These are phyloP conservation scores for Aplocera efformata DNA, from an alignment of 2,888 invertebrate species.

Conservation along the genomic window DNA sequence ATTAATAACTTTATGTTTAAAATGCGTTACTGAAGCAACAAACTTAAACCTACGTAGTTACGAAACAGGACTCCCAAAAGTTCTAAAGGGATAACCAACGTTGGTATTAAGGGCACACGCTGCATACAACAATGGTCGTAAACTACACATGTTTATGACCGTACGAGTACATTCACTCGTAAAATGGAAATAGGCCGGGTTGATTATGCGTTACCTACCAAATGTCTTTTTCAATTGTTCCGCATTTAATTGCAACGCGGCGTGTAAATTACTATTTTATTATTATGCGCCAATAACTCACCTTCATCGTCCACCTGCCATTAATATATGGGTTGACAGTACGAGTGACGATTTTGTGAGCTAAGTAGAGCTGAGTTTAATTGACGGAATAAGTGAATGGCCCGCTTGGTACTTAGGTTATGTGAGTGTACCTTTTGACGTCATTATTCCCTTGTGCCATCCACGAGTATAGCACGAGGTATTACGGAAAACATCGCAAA, in stretches of 20 bases:
- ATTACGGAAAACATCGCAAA: no score
- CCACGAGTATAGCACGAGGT: no score
- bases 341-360: no score
- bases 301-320: neutral
- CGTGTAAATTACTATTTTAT: neutral
- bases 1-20: no score
- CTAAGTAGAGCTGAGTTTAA: no score
- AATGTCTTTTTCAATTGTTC: slow-evolving; percentile 32
- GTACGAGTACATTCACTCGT: slow-evolving; percentile 48
- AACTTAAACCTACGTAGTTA: slow-evolving; percentile 5
- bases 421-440: no score
- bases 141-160: slow-evolving; percentile 61
- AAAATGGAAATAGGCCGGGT: slow-evolving; percentile 55
- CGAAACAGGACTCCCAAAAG: neutral
- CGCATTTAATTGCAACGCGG: slow-evolving; percentile 28
- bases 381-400: no score
- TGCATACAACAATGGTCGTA: slow-evolving; percentile 40
- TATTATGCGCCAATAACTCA: neutral
- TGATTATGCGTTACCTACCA: slow-evolving; percentile 49
- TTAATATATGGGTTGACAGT: no score
- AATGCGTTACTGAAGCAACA: slow-evolving; percentile 1
- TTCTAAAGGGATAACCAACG: slow-evolving; percentile 22
- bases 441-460: no score
- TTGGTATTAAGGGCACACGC: slow-evolving; percentile 7
- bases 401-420: no score